Conservation (phyloP, 2,113 vertebrate genomes). For the Tychaedon coryphoeus region DNA sequence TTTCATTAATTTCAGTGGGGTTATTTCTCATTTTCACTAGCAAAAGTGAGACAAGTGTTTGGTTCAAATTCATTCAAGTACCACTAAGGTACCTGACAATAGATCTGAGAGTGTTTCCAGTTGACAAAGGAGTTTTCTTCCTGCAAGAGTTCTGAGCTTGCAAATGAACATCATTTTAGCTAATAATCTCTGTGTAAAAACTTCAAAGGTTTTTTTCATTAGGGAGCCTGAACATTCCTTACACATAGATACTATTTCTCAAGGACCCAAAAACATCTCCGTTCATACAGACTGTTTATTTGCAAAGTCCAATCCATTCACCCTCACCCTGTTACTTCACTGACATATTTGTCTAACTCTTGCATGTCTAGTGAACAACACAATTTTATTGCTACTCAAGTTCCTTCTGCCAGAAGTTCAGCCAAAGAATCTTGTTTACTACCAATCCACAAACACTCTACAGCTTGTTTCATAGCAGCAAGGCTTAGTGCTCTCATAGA, state of each 20-base stretch:
- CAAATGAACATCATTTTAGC: not conserved
- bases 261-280: not conserved
- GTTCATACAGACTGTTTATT: not conserved
- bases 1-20: not conserved
- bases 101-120: not conserved
- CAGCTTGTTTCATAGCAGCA: not conserved
- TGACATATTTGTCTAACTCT: not conserved
- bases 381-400: not conserved
- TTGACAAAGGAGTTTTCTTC: not conserved
- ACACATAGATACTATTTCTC: not conserved
- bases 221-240: not conserved
- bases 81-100: not conserved
- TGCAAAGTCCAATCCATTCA: not conserved
- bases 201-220: not conserved
- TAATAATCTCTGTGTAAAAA: not conserved
- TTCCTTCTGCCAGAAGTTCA: not conserved
- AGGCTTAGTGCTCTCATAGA: not conserved
- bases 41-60: not conserved
- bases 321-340: not conserved
- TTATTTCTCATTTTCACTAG: not conserved
- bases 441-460: not conserved
- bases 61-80: not conserved
- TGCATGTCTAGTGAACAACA: not conserved
- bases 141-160: not conserved
- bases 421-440: constrained; percentile 10